Percentiles rank a stretch among this genome's conserved stretches.
Conservation (phyloP, 2,113 vertebrate species). For the Mionectes macconnelli region DNA sequence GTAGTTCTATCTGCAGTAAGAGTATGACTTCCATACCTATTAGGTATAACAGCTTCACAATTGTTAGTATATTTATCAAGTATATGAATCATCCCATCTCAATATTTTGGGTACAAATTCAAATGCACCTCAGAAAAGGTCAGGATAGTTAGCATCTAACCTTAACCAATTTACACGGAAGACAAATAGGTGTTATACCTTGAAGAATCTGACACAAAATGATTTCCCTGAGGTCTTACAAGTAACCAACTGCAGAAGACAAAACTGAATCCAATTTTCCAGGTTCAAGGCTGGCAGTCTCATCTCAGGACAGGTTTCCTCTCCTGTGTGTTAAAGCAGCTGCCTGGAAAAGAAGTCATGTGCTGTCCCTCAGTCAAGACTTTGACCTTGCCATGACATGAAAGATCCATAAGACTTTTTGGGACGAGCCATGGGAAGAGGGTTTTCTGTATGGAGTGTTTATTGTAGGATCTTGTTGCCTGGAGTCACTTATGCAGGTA, state of each 20-base stretch:
- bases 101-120: background rate
- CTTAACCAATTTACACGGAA: conserved; percentile 1
- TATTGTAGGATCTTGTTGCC: background rate
- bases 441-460: background rate
- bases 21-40: background rate
- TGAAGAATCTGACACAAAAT: background rate
- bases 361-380: accelerated
- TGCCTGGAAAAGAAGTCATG: background rate
- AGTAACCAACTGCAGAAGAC: background rate
- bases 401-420: background rate
- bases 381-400: background rate
- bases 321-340: background rate
- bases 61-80: background rate
- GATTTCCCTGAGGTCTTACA: background rate
- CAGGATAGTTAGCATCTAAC: background rate
- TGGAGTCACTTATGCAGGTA: background rate
- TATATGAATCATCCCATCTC: background rate
- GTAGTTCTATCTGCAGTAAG: background rate
- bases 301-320: background rate
- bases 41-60: background rate
- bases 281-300: background rate
- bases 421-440: background rate
- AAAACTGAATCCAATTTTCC: background rate
- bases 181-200: background rate
- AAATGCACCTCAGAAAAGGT: background rate